Percentiles rank a stretch among this genome's conserved stretches.
Conservation (phyloP, 2,888 invertebrate species). For the Drosophila kuntzei region DNA sequence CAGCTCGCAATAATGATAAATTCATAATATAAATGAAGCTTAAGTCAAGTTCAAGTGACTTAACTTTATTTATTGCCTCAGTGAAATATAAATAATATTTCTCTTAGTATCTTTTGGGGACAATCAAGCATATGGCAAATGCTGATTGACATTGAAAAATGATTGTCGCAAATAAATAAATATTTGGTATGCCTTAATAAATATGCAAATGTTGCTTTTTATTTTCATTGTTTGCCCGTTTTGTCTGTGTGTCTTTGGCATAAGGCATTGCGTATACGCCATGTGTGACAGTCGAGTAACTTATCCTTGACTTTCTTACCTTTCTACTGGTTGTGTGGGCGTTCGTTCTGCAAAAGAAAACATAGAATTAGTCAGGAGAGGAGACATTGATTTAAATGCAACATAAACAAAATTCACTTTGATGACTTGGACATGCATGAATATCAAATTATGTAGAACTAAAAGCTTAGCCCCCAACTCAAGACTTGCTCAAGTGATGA, state of each 20-base stretch:
- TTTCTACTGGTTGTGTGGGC: slow-evolving; percentile 18
- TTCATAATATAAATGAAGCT: not conserved
- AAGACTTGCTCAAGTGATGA: slow-evolving; percentile 59
- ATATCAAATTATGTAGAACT: slow-evolving; percentile 72
- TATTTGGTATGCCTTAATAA: slow-evolving; percentile 29
- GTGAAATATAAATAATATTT: slow-evolving; percentile 5
- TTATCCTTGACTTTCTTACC: slow-evolving; percentile 41
- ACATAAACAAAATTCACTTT: slow-evolving; percentile 58
- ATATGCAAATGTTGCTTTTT: slow-evolving; percentile 47
- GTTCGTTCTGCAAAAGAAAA: slow-evolving; percentile 51
- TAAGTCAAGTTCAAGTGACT: slow-evolving; percentile 9
- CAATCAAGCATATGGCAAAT: slow-evolving; percentile 24
- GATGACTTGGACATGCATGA: slow-evolving; percentile 61
- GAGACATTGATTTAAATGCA: slow-evolving; percentile 57
- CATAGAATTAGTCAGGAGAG: slow-evolving; percentile 36
- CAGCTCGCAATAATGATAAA: not conserved
- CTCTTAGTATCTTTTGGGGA: slow-evolving; percentile 3
- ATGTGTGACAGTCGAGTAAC: slow-evolving; percentile 16
- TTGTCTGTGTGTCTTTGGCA: not conserved
- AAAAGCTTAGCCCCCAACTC: slow-evolving; percentile 56
- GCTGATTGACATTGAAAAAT: slow-evolving; percentile 71
- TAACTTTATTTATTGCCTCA: slow-evolving; percentile 19
- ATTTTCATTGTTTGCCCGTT: slow-evolving; percentile 28
- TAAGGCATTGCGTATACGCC: slow-evolving; percentile 35
- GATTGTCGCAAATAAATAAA: slow-evolving; percentile 48